Evolutionary conservation across 2,888 invertebrate species (phyloP).

Genomic region (Chloroclystis v-ata): DNA sequence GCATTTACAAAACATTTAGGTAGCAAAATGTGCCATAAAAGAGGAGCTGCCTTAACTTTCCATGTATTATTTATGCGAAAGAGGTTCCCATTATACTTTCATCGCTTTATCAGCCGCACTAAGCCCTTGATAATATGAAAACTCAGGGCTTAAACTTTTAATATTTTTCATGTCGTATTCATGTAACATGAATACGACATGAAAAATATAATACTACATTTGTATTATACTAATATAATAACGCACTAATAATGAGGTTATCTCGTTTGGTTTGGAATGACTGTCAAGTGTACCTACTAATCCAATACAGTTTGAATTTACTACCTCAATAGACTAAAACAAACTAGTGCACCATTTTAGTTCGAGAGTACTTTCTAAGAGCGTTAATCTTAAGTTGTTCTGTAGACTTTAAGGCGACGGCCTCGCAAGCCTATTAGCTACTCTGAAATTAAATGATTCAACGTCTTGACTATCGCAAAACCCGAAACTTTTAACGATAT

Average conservation of each 20-base stretch:
- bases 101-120: conserved; percentile 55
- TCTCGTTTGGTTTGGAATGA: no score
- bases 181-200: no score
- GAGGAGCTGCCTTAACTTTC: conserved; percentile 50
- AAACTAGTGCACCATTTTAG: not conserved
- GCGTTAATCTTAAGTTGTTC: conserved; percentile 13
- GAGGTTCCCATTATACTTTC: conserved; percentile 58
- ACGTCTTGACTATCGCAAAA: not conserved
- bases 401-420: conserved; percentile 12
- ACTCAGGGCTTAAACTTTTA: no score
- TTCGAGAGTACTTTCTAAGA: conserved; percentile 5
- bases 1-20: no score
- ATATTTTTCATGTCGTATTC: no score
- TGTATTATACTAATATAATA: no score
- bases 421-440: conserved; percentile 6
- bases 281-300: no score
- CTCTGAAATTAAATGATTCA: conserved; percentile 10
- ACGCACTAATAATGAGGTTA: no score
- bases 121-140: not conserved
- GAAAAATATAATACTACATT: no score
- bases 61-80: conserved; percentile 63
- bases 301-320: no score
- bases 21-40: conserved; percentile 32
- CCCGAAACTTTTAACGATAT: not conserved
- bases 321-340: not conserved